Evolutionary conservation across 1,140 invertebrate species (phyloP).

Genomic region (Phenacoccus solenopsis): DNA sequence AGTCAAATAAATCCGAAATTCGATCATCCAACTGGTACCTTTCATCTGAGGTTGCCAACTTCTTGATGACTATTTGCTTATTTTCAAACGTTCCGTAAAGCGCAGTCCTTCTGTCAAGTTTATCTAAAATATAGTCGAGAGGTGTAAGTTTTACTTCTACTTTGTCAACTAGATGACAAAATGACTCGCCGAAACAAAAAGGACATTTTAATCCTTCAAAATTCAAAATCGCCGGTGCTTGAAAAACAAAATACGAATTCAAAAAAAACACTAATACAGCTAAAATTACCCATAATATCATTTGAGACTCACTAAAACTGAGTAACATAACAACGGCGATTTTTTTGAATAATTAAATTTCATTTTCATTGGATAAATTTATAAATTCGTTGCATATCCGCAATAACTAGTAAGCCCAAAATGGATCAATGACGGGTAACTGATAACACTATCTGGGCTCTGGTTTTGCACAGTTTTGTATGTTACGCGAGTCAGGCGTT

Average conservation of each 20-base stretch:
- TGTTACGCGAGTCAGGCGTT: too few relatives aligned
- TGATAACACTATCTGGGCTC: too few relatives aligned
- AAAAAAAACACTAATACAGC: background rate
- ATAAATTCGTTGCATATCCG: too few relatives aligned
- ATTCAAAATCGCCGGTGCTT: background rate
- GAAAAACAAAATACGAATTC: background rate
- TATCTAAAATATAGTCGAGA: constrained; percentile 15
- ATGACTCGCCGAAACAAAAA: constrained; percentile 20
- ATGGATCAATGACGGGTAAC: too few relatives aligned
- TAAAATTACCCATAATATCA: background rate
- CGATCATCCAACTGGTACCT: background rate
- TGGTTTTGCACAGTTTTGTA: too few relatives aligned
- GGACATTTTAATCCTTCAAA: constrained; percentile 21
- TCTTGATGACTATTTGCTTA: constrained; percentile 20
- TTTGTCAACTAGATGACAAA: constrained; percentile 11
- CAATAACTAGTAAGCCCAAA: too few relatives aligned
- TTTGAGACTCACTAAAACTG: background rate
- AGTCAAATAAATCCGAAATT: background rate
- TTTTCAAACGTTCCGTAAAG: constrained; percentile 9
- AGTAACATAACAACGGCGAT: background rate
- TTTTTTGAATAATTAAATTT: too few relatives aligned
- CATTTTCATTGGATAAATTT: too few relatives aligned
- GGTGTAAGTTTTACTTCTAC: constrained; percentile 15
- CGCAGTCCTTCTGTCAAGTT: constrained; percentile 14
- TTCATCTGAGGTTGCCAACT: constrained; percentile 11